Evolutionary conservation across 2,113 vertebrate species (phyloP).

Genomic region (Leptodactylus fuscus): DNA sequence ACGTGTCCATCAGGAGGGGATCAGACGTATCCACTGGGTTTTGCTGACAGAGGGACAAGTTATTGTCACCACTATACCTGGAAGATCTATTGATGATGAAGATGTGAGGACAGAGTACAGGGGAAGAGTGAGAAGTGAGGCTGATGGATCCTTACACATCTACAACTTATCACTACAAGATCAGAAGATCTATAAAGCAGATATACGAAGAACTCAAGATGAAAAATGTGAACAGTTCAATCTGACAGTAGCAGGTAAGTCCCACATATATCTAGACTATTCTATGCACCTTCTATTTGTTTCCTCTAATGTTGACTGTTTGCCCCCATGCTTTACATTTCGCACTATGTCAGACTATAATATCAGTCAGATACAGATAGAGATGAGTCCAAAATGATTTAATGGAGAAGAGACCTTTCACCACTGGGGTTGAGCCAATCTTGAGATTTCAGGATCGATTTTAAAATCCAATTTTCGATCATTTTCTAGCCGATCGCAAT

Average conservation of each 20-base stretch:
- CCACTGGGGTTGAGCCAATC: no score
- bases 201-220: neutral
- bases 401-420: no score
- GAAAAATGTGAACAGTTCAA: neutral
- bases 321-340: no score
- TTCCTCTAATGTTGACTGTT: no score
- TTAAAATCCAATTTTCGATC: no score
- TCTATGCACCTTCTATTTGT: no score
- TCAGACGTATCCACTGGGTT: neutral
- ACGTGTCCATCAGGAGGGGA: neutral
- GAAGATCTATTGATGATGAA: neutral
- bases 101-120: neutral
- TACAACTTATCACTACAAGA: neutral
- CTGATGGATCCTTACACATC: slow-evolving; percentile 2
- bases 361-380: no score
- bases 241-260: neutral
- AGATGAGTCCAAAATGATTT: no score
- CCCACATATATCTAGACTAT: no score
- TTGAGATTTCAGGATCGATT: no score
- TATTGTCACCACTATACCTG: neutral
- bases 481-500: no score
- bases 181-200: neutral
- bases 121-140: neutral
- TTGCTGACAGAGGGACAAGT: neutral
- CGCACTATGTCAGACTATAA: no score